phyloP scores from a whole-genome alignment of 2,797 vertebrate species.

The Craterocephalus amniculus region DNA sequence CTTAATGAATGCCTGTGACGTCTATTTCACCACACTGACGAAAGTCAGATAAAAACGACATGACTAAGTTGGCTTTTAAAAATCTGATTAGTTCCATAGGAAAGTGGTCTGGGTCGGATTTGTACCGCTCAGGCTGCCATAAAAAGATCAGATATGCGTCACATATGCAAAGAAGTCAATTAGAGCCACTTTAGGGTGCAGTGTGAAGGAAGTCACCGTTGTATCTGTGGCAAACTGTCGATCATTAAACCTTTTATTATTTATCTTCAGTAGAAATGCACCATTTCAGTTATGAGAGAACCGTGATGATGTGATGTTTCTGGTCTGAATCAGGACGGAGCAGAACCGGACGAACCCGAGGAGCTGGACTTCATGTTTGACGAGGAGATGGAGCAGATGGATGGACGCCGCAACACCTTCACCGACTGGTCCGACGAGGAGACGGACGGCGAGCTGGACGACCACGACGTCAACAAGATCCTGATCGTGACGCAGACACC shows the following conservation, averaged over 20 bases:
- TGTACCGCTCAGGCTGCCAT: too few species aligned
- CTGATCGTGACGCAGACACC: constrained; percentile 98
- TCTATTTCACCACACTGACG: too few species aligned
- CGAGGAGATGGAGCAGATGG: constrained; percentile 98
- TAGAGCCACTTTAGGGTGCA: too few species aligned
- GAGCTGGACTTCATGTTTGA: constrained; percentile 99
- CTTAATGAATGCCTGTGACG: too few species aligned
- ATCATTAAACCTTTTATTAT: too few species aligned
- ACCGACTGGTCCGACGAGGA: constrained; percentile 98
- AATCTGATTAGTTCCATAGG: too few species aligned
- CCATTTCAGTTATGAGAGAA: not conserved
- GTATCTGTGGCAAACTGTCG: not conserved
- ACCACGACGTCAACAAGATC: constrained; percentile 98
- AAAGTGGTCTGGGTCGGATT: too few species aligned
- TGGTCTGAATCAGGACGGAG: constrained; percentile 68
- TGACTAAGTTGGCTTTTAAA: too few species aligned
- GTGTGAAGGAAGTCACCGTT: not conserved
- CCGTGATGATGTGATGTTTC: not conserved
- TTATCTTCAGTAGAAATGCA: not conserved
- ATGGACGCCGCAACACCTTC: constrained; percentile 97
- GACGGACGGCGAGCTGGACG: constrained; percentile 94
- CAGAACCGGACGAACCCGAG: constrained; percentile 93
- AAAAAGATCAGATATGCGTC: too few species aligned
- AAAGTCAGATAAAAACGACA: too few species aligned
- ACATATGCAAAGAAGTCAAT: too few species aligned